Conservation (phyloP, 2,888 invertebrate species). For the Ditylenchus weischeri region DNA sequence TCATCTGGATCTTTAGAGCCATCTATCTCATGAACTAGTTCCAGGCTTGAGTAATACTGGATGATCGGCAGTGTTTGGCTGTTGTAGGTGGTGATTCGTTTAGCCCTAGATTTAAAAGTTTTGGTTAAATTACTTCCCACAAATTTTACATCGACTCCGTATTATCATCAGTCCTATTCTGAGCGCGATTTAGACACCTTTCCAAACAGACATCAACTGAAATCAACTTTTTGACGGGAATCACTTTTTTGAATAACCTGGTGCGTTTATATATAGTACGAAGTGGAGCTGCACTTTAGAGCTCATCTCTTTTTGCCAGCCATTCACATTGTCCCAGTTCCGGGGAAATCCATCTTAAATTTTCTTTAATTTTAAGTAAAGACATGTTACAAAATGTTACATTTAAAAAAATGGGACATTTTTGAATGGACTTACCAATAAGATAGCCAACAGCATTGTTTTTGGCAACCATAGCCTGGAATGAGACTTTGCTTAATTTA, state of each 20-base stretch:
- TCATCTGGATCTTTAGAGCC: conserved; percentile 40
- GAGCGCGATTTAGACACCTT: too few species aligned
- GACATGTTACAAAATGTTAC: too few species aligned
- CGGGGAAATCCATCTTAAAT: conserved; percentile 86
- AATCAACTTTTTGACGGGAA: too few species aligned
- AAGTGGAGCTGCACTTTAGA: conserved; percentile 74
- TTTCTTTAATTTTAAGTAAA: too few species aligned
- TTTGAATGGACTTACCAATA: too few species aligned
- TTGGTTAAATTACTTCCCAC: too few species aligned
- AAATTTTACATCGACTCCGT: conserved; percentile 17
- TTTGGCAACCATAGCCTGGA: conserved; percentile 53
- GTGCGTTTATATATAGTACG: conserved; percentile 87
- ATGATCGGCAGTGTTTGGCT: conserved; percentile 59
- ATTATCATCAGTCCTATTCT: too few species aligned
- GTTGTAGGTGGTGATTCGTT: conserved; percentile 49
- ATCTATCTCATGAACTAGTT: conserved; percentile 47
- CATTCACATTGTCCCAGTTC: conserved; percentile 90
- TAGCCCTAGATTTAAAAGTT: conserved; percentile 6
- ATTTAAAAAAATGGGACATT: too few species aligned
- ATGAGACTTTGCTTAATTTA: too few species aligned
- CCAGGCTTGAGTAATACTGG: conserved; percentile 44
- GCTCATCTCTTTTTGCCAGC: conserved; percentile 81
- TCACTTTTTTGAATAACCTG: conserved; percentile 50
- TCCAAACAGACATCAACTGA: too few species aligned
- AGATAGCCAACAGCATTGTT: conserved; percentile 41